phyloP scores from a whole-genome alignment of 2,113 vertebrate species.

The Elgaria multicarinata region DNA sequence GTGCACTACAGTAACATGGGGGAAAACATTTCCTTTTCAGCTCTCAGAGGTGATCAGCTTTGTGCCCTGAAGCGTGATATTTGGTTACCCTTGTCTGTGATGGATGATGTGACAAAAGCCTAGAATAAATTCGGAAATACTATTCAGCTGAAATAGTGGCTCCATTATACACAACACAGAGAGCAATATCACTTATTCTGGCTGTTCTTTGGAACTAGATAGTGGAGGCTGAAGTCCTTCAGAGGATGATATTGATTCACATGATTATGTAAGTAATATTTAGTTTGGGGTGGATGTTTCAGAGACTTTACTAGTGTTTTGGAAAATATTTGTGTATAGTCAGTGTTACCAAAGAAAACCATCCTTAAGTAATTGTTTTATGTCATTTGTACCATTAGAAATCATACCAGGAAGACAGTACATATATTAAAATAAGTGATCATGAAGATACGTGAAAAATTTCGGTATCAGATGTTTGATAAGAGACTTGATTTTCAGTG shows the following conservation, averaged over 20 bases:
- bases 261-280: not conserved
- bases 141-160: not conserved
- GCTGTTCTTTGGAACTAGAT: not conserved
- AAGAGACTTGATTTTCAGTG: not conserved
- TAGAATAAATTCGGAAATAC: slow-evolving; percentile 6
- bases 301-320: not conserved
- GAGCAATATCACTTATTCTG: not conserved
- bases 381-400: not conserved
- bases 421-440: not conserved
- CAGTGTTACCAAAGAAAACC: not conserved
- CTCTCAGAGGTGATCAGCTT: slow-evolving; percentile 13
- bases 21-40: not conserved
- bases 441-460: not conserved
- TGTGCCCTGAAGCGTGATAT: slow-evolving; percentile 24
- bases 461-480: not conserved
- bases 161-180: not conserved
- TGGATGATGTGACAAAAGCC: slow-evolving; percentile 20
- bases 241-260: not conserved
- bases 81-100: slow-evolving; percentile 34
- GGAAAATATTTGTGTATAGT: not conserved
- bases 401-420: not conserved
- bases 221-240: not conserved
- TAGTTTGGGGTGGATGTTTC: not conserved
- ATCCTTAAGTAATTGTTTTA: not conserved
- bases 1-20: not conserved